Base-by-base conservation (phyloP, 1,140 invertebrate species). In the Meloidogyne chitwoodi region DNA sequence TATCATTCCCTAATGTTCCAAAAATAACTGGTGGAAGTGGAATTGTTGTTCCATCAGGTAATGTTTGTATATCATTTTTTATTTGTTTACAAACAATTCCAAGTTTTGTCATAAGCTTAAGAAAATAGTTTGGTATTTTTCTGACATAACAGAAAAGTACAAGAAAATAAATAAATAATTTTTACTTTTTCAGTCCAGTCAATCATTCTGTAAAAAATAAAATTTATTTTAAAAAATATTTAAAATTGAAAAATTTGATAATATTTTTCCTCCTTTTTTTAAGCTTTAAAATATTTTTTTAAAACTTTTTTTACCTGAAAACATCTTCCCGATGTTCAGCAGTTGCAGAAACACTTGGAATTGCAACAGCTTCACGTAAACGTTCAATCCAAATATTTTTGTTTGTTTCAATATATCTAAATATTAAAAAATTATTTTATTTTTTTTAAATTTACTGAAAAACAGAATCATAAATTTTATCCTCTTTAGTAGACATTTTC, bases 331-430 rank as follows among this genome's bases (percentile, higher is more conserved):
- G 89, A 62, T 91, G 90, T 77, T 93, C 91, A n/a, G 92, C 91
- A 92, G 92, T 93, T 86, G 93, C 92, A n/a, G 95, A 98, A 10
- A 98, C 93, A 48, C 94, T 97, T 84, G 93, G 92, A 83, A 99
- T 98, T 3, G 92, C 93, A 41, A 98, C 94, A 31, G 92, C 93
- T 85, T 96, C 92, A 75, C 90, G 90, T 61, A 98, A 89, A 77
- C 91, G 91, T 48, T 92, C 88, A 77, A 97, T 93, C 87, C 93
- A 98, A 34, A 91, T 89, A 19, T 87, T 81, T 86, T 92, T 91
- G 82, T 95, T 91, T n/a, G 89, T 85, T 85, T 95, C 93, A 74
- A 96, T 91, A 83, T 92, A 91, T 16, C 92, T 93, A 83, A 66
- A 81, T 56, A 38, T 16, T 3, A n/a, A 26, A 64, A 38, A 27